Evolutionary conservation across 2,797 vertebrate genomes (phyloP), one percentile per base, ranked within the genome.

Genomic region (Syncerus caffer): DNA sequence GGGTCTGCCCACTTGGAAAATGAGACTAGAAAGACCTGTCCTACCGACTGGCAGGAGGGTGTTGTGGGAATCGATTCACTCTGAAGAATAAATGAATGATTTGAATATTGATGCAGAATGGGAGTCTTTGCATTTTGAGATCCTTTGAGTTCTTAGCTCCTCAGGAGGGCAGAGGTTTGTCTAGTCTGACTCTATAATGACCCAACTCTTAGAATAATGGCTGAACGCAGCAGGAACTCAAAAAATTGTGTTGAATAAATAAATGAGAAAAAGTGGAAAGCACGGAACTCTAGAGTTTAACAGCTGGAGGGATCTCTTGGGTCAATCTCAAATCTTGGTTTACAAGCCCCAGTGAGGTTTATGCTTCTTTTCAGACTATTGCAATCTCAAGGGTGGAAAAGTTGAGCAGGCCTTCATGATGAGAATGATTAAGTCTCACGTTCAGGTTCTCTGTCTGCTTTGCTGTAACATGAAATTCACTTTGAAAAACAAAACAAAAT

Each of bases 401-500:
- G n/a, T 10, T 2, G 31, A 87, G 47, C 53, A 67, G 29, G 19
- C 1, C 1, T 57, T 29, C 79, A 8, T 3, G 1, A 8, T 23
- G 15, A 47, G 25, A 29, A 23, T n/a, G 55, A 9, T 38, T 60
- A 45, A 80, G 34, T 38, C 19, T 95, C 50, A 38, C 0, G 0
- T 85, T 80, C 19, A 76, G 11, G 6, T 89, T 91, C 79, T 96
- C 85, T 93, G 29, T 50, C 27, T n/a, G 34, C 62, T 90, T 42
- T 94, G 93, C 86, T 84, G 45, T 60, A 50, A 91, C 95, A 60
- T 71, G 93, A 93, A 97, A 93, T 53, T 89, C 57, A 83, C 78
- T 95, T 79, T 29, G n/a, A 51, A 89, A 93, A 83, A 23, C 16
- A 62, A 86, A 74, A 51, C 50, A 90, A 58, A 84, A 45, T n/a